Conservation (phyloP, 2,797 vertebrate genomes). For the Vultur gryphus region DNA sequence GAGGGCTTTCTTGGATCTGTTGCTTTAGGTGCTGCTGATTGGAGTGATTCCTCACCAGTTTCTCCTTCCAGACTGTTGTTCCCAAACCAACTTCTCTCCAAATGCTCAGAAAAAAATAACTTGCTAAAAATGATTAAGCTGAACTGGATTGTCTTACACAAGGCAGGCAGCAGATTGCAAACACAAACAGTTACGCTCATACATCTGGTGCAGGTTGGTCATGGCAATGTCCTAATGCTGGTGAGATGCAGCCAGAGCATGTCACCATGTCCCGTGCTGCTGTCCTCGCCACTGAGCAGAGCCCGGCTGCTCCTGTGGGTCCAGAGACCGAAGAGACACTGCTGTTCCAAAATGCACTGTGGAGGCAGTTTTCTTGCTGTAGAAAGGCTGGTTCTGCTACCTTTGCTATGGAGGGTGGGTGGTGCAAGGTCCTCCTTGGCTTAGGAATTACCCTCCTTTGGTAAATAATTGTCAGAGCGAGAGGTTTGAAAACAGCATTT, state of each 20-base stretch:
- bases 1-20: neutral
- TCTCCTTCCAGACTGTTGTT: neutral
- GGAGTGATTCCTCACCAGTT: neutral
- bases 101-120: neutral
- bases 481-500: neutral
- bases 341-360: neutral
- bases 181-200: neutral
- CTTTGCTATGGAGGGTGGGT: neutral
- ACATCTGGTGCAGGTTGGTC: neutral
- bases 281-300: neutral
- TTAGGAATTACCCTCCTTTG: neutral
- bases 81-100: neutral
- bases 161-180: neutral
- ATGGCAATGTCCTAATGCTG: neutral
- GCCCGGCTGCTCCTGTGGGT: neutral
- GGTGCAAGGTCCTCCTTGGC: neutral
- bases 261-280: neutral
- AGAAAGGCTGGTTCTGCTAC: neutral
- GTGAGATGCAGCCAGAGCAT: neutral
- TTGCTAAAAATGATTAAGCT: neutral
- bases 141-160: neutral
- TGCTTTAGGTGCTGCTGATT: neutral
- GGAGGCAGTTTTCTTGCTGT: neutral
- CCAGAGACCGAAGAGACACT: neutral
- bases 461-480: neutral